Evolutionary conservation across 2,113 vertebrate species (phyloP), one percentile per base, ranked within the genome.

Genomic region (Lasiurus cinereus): DNA sequence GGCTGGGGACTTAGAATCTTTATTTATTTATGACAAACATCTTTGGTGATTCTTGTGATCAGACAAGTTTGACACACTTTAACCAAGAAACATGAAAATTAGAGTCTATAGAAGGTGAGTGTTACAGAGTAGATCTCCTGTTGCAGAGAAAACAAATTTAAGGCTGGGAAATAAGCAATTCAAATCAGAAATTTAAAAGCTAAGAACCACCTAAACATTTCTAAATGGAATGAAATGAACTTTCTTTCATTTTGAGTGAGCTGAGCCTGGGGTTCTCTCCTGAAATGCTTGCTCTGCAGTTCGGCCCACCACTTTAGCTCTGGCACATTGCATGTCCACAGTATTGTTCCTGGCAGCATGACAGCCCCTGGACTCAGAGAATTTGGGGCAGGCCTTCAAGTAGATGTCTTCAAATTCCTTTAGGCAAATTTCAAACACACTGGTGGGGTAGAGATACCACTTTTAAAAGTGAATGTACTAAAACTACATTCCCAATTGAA

Each of bases 111-210:
- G 69, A 54, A 48, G 5, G 10, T 70, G 24, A 92, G 43, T 43
- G 5, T 69, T 77, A 52, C 22, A 48, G 83, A 88, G 70, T 43
- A 77, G 76, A 91, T 48, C 83, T 2, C 10, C 3, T 39, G 66
- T 59, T 78, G 46, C 0, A 79, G 22, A 74, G 56, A 90, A 67
- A 73, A 19, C 67, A 90, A 50, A 12, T 18, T 31, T n/a, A 36
- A 83, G 29, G 50, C 52, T 16, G 19, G 33, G 48, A 90, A 93
- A 59, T 56, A n/a, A 85, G 50, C 56, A 31, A 76, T 91, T 93
- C 84, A 70, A 88, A 70, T 31, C 2, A 62, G 88, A 86, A 43
- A 14, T 16, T n/a, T 24, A 70, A 50, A 33, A 24, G 29, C 62
- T 87, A 62, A 77, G 66, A 91, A 64, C 69, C 54, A 21, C 21